These are phyloP conservation scores for Nomada lathburiana DNA, from an alignment of 2,888 invertebrate species.

Conservation along the genomic window DNA sequence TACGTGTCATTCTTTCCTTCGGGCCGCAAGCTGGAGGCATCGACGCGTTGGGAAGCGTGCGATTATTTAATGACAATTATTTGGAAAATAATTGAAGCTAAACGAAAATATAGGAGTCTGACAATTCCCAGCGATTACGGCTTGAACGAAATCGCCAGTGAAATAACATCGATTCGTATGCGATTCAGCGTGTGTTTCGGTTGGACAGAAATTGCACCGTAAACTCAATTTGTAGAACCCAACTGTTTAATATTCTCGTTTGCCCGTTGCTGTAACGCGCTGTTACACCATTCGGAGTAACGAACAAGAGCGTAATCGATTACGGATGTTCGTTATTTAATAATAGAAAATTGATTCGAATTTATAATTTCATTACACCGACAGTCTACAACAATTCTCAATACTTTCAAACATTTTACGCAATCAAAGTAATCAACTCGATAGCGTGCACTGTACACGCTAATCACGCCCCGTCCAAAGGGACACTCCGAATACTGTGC, in stretches of 20 bases:
- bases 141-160: background rate
- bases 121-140: background rate
- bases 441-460: no score
- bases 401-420: background rate
- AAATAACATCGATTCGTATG: background rate
- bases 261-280: background rate
- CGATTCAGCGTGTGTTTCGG: background rate
- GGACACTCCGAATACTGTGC: background rate
- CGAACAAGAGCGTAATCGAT: background rate
- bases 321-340: background rate
- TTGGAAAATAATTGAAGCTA: background rate
- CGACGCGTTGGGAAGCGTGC: slow-evolving; percentile 5
- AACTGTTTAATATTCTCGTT: slow-evolving; percentile 2
- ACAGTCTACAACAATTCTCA: background rate
- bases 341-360: background rate
- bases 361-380: background rate
- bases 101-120: background rate
- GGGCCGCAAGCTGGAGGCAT: background rate
- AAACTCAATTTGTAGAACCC: background rate
- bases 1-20: background rate
- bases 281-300: background rate
- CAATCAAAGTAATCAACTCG: no score
- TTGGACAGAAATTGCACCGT: background rate
- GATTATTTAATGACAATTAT: slow-evolving; percentile 23
- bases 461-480: background rate